These are phyloP conservation scores for Diarsia brunnea DNA, from an alignment of 2,888 invertebrate genomes.

Conservation along the genomic window DNA sequence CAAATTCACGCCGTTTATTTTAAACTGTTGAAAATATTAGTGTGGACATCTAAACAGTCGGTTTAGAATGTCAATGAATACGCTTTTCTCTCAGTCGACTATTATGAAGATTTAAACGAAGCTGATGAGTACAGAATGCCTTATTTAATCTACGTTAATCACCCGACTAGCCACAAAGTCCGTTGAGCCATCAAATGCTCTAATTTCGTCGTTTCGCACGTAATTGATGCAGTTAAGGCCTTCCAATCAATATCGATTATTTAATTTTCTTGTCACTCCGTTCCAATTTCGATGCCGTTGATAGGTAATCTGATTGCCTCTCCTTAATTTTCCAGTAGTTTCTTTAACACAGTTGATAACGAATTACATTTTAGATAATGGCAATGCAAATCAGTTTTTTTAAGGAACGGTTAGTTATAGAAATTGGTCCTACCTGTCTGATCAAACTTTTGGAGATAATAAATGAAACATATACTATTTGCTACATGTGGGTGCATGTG, in stretches of 20 bases:
- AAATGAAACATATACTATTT: background rate
- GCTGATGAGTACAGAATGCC: conserved; percentile 1
- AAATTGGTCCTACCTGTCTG: background rate
- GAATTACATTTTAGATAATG: background rate
- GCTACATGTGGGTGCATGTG: background rate
- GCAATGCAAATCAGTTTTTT: background rate
- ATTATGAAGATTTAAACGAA: background rate
- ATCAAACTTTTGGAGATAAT: background rate
- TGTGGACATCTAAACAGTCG: background rate
- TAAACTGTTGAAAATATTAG: background rate
- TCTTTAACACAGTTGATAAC: conserved; percentile 7
- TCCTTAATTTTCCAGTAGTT: conserved; percentile 16
- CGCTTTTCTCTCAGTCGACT: background rate
- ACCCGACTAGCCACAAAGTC: background rate
- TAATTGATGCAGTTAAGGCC: conserved; percentile 42
- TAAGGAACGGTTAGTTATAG: background rate
- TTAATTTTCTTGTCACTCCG: conserved; percentile 48
- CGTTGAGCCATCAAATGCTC: conserved; percentile 18
- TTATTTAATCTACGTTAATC: conserved; percentile 7
- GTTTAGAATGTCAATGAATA: background rate
- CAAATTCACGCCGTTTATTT: background rate
- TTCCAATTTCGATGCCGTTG: conserved; percentile 37
- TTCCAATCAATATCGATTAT: conserved; percentile 45
- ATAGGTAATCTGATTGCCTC: conserved; percentile 33
- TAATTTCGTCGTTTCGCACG: conserved; percentile 19